Base-by-base conservation (phyloP, 2,113 vertebrate species). In the Corydoras sp. region DNA sequence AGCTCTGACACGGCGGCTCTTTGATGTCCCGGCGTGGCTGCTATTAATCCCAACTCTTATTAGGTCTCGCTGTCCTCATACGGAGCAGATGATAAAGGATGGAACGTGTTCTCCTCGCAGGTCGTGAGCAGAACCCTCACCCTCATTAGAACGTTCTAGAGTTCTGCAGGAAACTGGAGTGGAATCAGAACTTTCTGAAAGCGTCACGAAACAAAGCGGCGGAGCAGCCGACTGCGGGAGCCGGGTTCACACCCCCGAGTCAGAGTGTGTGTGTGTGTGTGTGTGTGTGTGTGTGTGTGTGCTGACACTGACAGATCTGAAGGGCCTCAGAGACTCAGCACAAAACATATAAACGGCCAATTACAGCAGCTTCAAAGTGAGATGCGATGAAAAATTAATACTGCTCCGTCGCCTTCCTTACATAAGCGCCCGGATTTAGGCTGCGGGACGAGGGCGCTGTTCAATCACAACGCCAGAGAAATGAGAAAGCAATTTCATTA, bases 261-360 rank as follows among this genome's bases (percentile, higher is more conserved):
- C 54, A 56, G 13, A n/a, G 54, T 56, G 48, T 32, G 24, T 63
- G 62, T 15, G 11, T 58, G 29, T 31, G 18, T 43, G 51, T 55
- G 54, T 58, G 29, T 31, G 54, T 56, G 48, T 32, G 24, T 63
- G 62, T 15, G 11, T 58, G 29, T 31, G 18, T 43, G 51, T 55
- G 54, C 14, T 14, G 49, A 68, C 58, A 69, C 29, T 53, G 24
- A 74, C n/a, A 9, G 56, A 58, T 55, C 18, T 62, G 35, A 69
- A 58, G 58, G 50, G 30, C 79, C 60, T 62, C 72, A 30, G 80
- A 83, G 83, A 81, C 65, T 1, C 49, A 66, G 65, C 73, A 74
- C 80, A 84, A 83, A 86, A 83, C 67, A 78, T 76, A 79, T 82
- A 84, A 88, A 86, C 72, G 78, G 77, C 73, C 83, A 85, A 86